Percentiles rank a stretch among this genome's conserved stretches.
Evolutionary conservation across 1,140 invertebrate genomes (phyloP).

Genomic region (Anastatus disparis): DNA sequence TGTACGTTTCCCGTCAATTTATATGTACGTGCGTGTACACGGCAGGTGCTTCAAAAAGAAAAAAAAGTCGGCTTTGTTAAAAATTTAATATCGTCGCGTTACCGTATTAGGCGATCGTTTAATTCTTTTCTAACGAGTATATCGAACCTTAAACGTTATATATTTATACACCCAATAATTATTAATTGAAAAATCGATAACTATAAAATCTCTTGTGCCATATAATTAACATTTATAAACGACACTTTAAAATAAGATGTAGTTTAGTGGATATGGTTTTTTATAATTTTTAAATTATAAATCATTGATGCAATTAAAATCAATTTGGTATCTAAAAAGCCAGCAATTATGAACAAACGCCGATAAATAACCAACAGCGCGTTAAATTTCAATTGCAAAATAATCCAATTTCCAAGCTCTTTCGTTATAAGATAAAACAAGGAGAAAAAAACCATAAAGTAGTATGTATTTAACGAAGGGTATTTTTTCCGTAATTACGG

Average conservation of each 20-base stretch:
- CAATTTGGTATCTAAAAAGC: constrained; percentile 22
- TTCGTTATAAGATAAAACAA: too few species aligned
- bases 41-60: neutral
- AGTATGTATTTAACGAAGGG: too few species aligned
- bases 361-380: neutral
- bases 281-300: neutral
- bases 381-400: constrained; percentile 19
- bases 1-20: constrained; percentile 1
- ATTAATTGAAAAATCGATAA: too few species aligned
- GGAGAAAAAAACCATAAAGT: too few species aligned
- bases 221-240: too few species aligned
- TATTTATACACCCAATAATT: too few species aligned
- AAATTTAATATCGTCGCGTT: constrained; percentile 13
- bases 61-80: constrained; percentile 17
- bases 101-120: constrained; percentile 8
- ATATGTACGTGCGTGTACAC: neutral
- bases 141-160: too few species aligned
- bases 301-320: neutral
- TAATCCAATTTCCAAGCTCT: constrained; percentile 15
- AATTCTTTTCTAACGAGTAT: constrained; percentile 18
- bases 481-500: too few species aligned
- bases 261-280: too few species aligned
- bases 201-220: too few species aligned
- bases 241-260: too few species aligned
- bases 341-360: too few species aligned